Conservation (phyloP, 2,113 vertebrate genomes). For the Empidonax alnorum region DNA sequence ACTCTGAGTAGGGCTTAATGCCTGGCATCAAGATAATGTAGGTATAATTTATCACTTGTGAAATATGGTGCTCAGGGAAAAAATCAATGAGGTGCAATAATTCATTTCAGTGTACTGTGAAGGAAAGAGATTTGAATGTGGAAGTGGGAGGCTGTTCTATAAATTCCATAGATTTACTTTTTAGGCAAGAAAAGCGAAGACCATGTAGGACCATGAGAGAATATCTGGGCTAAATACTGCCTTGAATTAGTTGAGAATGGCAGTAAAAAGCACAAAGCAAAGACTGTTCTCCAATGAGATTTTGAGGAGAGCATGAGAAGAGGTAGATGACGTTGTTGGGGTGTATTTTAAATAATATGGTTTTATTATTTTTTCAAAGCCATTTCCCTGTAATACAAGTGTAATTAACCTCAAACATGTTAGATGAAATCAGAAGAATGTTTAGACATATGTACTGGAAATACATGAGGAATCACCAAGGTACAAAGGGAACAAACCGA, state of each 20-base stretch:
- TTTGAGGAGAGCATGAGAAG: not conserved
- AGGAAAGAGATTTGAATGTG: not conserved
- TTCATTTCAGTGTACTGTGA: not conserved
- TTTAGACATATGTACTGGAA: not conserved
- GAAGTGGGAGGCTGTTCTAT: not conserved
- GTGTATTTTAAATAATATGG: not conserved
- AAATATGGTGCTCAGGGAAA: not conserved
- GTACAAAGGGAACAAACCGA: not conserved
- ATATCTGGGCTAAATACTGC: not conserved
- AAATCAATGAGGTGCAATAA: not conserved
- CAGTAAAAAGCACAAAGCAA: not conserved
- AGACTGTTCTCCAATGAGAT: rapidly evolving
- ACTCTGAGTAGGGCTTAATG: not conserved
- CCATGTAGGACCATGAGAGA: not conserved
- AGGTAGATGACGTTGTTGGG: not conserved
- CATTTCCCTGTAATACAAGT: not conserved
- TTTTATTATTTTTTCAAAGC: not conserved
- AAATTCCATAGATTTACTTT: not conserved
- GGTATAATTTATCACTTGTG: not conserved
- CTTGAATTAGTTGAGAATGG: not conserved
- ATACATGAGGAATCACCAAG: not conserved
- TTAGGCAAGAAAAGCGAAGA: not conserved
- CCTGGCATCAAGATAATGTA: not conserved
- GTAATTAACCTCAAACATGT: not conserved
- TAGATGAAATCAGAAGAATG: not conserved